Evolutionary conservation across 2,888 invertebrate species (phyloP).

Genomic region (Dyspetes luteomarginatus): DNA sequence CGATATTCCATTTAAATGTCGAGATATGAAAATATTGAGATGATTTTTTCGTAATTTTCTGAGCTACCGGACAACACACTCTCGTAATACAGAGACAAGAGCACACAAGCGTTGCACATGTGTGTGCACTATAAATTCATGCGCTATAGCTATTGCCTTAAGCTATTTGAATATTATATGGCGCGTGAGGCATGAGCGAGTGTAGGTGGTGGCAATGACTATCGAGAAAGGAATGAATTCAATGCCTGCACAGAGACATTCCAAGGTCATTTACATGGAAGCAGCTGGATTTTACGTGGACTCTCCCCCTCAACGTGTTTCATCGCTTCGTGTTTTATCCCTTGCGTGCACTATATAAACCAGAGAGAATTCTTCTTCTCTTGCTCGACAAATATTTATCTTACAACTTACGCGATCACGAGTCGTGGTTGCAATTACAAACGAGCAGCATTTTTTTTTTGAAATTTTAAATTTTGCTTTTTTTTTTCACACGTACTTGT

Average conservation of each 20-base stretch:
- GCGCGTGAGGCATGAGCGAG: constrained; percentile 45
- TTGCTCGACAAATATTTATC: constrained; percentile 44
- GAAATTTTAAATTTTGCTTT: neutral
- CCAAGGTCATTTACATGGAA: constrained; percentile 61
- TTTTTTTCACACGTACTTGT: neutral
- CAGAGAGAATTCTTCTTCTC: neutral
- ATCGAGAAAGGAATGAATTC: constrained; percentile 64
- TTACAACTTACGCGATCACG: constrained; percentile 15
- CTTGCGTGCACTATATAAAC: too few species aligned
- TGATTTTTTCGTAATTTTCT: constrained; percentile 57
- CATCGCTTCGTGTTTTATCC: constrained; percentile 6
- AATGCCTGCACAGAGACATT: constrained; percentile 47
- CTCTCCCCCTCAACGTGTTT: constrained; percentile 29
- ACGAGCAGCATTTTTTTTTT: constrained; percentile 2
- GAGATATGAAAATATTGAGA: constrained; percentile 54
- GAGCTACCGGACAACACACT: too few species aligned
- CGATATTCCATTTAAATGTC: constrained; percentile 50
- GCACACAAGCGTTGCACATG: neutral
- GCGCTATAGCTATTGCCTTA: constrained; percentile 11
- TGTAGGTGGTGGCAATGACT: constrained; percentile 64
- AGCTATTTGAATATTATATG: too few species aligned
- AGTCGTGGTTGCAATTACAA: constrained; percentile 29
- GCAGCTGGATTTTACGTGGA: constrained; percentile 54
- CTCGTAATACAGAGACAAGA: neutral
- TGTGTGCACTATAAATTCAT: too few species aligned